Conservation (phyloP, 2,113 vertebrate genomes). For the Butorides virescens region DNA sequence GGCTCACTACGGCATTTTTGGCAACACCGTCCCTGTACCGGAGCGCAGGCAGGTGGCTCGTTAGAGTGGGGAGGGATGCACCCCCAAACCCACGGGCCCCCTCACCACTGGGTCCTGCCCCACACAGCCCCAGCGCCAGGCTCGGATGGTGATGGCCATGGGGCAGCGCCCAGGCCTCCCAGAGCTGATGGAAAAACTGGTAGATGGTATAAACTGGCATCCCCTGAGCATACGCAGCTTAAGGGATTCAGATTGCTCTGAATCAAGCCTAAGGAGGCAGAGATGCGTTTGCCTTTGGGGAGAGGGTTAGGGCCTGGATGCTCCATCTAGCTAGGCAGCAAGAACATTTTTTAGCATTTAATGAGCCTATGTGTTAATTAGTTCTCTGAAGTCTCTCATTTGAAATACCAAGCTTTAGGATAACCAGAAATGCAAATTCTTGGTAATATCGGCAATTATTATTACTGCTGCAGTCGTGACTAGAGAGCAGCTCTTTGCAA, state of each 20-base stretch:
- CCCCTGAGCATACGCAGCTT: background rate
- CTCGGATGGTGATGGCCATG: background rate
- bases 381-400: background rate
- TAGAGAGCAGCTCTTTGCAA: background rate
- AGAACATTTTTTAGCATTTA: background rate
- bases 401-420: conserved; percentile 3
- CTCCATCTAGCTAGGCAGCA: background rate
- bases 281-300: background rate
- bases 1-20: background rate
- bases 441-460: background rate
- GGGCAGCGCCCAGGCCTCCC: background rate
- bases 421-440: conserved; percentile 31
- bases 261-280: background rate
- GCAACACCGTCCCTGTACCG: background rate
- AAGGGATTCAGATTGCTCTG: background rate
- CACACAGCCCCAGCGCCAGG: background rate
- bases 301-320: background rate
- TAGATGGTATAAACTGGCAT: too few relatives aligned
- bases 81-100: fast-evolving
- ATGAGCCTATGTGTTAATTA: conserved; percentile 30
- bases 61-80: background rate
- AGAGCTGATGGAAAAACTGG: background rate
- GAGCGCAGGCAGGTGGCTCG: background rate
- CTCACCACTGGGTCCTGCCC: background rate
- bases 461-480: background rate